Conservation (phyloP, 2,113 vertebrate species). For the Mungos mungo region DNA sequence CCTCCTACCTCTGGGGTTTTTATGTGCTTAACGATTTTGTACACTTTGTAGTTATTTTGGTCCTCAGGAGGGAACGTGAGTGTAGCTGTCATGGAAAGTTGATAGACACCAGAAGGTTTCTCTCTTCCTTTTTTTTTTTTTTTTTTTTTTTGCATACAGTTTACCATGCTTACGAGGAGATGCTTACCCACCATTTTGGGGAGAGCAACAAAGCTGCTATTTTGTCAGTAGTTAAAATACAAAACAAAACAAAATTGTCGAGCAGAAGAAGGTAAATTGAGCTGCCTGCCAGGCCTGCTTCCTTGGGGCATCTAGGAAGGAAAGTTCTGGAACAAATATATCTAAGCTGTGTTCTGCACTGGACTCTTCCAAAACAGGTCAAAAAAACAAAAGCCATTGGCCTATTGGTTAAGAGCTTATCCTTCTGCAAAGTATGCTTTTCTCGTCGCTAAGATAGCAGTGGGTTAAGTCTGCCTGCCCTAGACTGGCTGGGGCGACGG, state of each 20-base stretch:
- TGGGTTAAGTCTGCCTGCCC: background rate
- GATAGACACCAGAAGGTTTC: slow-evolving; percentile 66
- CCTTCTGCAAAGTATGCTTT: slow-evolving; percentile 2
- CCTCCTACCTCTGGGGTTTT: slow-evolving; percentile 77
- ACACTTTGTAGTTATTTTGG: slow-evolving; percentile 79
- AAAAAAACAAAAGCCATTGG: background rate
- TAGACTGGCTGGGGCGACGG: background rate
- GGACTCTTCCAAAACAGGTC: background rate
- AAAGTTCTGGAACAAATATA: background rate
- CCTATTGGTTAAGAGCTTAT: background rate
- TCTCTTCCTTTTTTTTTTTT: background rate
- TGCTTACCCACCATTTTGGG: background rate
- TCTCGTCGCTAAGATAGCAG: background rate
- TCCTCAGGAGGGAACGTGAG: slow-evolving; percentile 74
- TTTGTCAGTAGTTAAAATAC: slow-evolving; percentile 62
- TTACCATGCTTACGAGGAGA: slow-evolving; percentile 16
- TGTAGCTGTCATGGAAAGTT: slow-evolving; percentile 57
- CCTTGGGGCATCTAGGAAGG: background rate
- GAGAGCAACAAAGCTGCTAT: slow-evolving; percentile 59
- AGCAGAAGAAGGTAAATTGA: background rate
- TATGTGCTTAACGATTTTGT: slow-evolving; percentile 71
- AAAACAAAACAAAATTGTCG: slow-evolving; percentile 6
- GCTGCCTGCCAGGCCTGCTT: background rate
- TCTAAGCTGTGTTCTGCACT: background rate
- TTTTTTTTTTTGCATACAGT: background rate